phyloP scores from a whole-genome alignment of 1,140 invertebrate genomes.

The Zaprionus nigranus region DNA sequence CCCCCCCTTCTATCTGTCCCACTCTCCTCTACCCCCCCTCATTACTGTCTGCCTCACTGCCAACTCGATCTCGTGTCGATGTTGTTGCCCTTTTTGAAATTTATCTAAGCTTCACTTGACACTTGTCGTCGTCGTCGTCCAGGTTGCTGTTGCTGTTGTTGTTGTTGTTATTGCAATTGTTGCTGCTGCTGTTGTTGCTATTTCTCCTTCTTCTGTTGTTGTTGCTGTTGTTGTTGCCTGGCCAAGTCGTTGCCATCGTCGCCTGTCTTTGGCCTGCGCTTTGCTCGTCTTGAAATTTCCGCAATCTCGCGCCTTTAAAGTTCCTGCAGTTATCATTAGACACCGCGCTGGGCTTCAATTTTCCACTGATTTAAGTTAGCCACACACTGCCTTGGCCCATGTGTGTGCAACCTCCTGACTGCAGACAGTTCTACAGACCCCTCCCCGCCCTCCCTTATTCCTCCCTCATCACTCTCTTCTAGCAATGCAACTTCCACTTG shows the following conservation, averaged over 20 bases:
- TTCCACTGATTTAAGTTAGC: slow-evolving; percentile 69
- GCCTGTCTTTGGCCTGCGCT: slow-evolving; percentile 23
- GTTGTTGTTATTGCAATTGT: slow-evolving; percentile 18
- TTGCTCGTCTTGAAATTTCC: slow-evolving; percentile 60
- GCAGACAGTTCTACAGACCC: neutral
- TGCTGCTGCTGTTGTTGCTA: slow-evolving; percentile 12
- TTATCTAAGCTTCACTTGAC: slow-evolving; percentile 81
- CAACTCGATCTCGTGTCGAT: slow-evolving; percentile 40
- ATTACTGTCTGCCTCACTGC: slow-evolving; percentile 13
- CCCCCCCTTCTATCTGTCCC: neutral
- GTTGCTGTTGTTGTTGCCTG: slow-evolving; percentile 25
- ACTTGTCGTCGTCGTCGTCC: slow-evolving; percentile 72
- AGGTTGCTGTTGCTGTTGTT: slow-evolving; percentile 19
- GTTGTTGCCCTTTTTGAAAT: slow-evolving; percentile 82
- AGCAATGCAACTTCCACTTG: neutral
- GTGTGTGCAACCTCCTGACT: slow-evolving; percentile 25
- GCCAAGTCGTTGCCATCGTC: slow-evolving; percentile 36
- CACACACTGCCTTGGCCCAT: slow-evolving; percentile 47
- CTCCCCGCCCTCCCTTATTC: neutral
- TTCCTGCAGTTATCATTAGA: slow-evolving; percentile 81
- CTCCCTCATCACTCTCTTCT: neutral
- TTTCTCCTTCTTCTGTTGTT: slow-evolving; percentile 2
- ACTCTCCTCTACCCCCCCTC: neutral
- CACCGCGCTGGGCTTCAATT: slow-evolving; percentile 69
- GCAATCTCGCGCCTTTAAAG: slow-evolving; percentile 79